phyloP scores from a whole-genome alignment of 2,888 invertebrate genomes.

The Meghimatium bilineatum region DNA sequence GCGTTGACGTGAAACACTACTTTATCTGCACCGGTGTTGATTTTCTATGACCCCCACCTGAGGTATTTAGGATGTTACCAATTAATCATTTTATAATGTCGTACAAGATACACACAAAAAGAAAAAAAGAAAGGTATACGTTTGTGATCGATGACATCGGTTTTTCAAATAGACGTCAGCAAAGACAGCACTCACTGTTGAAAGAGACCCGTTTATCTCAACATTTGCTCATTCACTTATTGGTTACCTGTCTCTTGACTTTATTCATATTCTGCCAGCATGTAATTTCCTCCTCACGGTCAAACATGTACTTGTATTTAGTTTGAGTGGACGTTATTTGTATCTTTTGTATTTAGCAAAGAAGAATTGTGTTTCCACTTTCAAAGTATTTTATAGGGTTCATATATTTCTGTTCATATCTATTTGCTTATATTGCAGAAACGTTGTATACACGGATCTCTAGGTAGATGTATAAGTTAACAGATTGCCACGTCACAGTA shows the following conservation, averaged over 20 bases:
- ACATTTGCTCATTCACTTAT: slow-evolving; percentile 7
- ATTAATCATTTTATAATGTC: not conserved
- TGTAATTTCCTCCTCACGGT: not conserved
- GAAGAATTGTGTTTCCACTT: too few species aligned
- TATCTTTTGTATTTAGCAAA: not conserved
- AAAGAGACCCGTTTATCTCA: not conserved
- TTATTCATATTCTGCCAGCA: not conserved
- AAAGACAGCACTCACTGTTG: not conserved
- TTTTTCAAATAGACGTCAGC: not conserved
- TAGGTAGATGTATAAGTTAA: too few species aligned
- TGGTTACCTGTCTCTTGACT: not conserved
- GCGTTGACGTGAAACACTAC: slow-evolving; percentile 1
- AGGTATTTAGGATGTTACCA: not conserved
- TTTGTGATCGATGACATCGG: too few species aligned
- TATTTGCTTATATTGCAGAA: not conserved
- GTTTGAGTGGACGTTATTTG: not conserved
- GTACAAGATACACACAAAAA: not conserved
- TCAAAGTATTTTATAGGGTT: not conserved
- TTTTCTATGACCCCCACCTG: not conserved
- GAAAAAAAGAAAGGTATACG: not conserved
- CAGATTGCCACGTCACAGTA: too few species aligned
- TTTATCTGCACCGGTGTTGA: not conserved
- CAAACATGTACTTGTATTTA: not conserved
- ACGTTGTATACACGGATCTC: too few species aligned
- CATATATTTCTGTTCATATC: not conserved